Evolutionary conservation across 2,888 invertebrate species (phyloP).

Genomic region (Hofmannophila pseudospretella): DNA sequence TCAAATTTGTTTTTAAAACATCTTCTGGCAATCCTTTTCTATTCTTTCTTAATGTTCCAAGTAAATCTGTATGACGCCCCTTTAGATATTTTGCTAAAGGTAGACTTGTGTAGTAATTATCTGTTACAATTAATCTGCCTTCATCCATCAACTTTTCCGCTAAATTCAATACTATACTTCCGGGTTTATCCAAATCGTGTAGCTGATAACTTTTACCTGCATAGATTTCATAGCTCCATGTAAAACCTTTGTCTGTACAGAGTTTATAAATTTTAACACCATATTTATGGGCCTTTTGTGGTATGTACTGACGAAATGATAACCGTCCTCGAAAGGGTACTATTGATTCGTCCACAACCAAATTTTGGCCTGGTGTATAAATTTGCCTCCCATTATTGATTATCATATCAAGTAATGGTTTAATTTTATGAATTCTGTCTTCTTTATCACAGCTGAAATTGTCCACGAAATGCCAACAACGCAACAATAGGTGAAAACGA

Average conservation of each 20-base stretch:
- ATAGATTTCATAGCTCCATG: constrained; percentile 14
- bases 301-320: constrained; percentile 17
- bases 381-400: constrained; percentile 15
- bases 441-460: constrained; percentile 12
- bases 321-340: constrained; percentile 17
- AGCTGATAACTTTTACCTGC: constrained; percentile 10
- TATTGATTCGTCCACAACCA: constrained; percentile 19
- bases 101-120: constrained; percentile 8
- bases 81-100: constrained; percentile 6
- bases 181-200: constrained; percentile 13
- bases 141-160: constrained; percentile 11
- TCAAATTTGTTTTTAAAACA: constrained; percentile 14
- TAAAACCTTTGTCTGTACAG: constrained; percentile 11
- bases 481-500: constrained; percentile 15
- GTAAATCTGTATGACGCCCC: constrained; percentile 3
- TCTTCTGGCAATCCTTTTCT: constrained; percentile 14
- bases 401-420: constrained; percentile 16
- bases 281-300: constrained; percentile 20
- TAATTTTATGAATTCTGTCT: constrained; percentile 18
- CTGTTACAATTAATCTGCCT: constrained; percentile 10
- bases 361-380: constrained; percentile 9
- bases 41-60: constrained; percentile 15
- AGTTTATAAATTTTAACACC: constrained; percentile 19
- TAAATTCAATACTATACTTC: constrained; percentile 14
- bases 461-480: constrained; percentile 21